phyloP scores from a whole-genome alignment of 2,113 vertebrate genomes.

The Rhinolophus ferrumequinum region DNA sequence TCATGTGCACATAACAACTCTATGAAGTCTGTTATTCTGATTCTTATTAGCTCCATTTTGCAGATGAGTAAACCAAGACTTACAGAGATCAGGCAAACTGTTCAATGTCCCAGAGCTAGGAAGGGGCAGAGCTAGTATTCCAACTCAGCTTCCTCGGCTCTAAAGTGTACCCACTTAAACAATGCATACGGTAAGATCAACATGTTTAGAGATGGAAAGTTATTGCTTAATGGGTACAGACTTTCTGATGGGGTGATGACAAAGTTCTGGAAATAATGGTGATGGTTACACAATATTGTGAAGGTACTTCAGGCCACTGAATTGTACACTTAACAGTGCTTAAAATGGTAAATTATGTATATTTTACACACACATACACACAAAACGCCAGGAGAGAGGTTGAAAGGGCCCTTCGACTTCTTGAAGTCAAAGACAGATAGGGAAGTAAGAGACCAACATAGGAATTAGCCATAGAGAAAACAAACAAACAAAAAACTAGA shows the following conservation, averaged over 20 bases:
- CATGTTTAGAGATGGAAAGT: neutral
- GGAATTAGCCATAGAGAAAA: neutral
- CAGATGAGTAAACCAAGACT: neutral
- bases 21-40: neutral
- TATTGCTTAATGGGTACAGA: neutral
- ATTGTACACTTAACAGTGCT: neutral
- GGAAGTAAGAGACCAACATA: neutral
- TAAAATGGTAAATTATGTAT: neutral
- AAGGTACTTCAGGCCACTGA: neutral
- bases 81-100: neutral
- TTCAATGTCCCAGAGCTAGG: neutral
- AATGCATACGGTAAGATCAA: neutral
- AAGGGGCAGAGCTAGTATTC: neutral
- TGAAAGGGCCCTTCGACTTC: neutral
- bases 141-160: neutral
- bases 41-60: neutral
- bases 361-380: neutral
- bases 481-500: neutral
- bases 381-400: neutral
- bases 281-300: neutral
- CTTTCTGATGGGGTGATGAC: neutral
- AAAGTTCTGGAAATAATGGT: conserved; percentile 19
- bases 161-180: neutral
- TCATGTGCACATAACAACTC: neutral
- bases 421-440: neutral